Conservation (phyloP, 2,113 vertebrate genomes). For the Rhinogobius similis region DNA sequence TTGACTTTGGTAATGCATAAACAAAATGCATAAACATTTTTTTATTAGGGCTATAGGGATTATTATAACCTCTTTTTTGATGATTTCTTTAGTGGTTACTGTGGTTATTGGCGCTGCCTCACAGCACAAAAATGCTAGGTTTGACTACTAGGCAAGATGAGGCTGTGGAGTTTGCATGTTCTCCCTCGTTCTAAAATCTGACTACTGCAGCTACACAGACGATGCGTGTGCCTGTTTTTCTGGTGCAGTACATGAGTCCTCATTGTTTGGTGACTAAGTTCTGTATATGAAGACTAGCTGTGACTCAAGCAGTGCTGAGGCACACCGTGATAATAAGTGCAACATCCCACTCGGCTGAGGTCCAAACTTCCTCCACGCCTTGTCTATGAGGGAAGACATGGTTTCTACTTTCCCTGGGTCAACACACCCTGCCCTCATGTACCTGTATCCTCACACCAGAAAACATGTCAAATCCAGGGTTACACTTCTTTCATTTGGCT, state of each 20-base stretch:
- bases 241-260: constrained; percentile 7
- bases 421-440: background rate
- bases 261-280: constrained; percentile 8
- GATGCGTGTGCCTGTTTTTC: background rate
- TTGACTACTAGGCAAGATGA: too few relatives aligned
- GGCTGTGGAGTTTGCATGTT: too few relatives aligned
- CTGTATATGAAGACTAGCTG: constrained; percentile 20
- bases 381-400: constrained; percentile 17
- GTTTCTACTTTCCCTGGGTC: constrained; percentile 15
- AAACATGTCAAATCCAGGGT: too few relatives aligned
- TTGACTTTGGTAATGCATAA: background rate
- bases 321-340: constrained; percentile 53
- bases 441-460: too few relatives aligned
- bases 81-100: too few relatives aligned
- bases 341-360: constrained; percentile 40
- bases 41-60: too few relatives aligned
- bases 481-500: too few relatives aligned
- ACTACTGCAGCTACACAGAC: background rate
- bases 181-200: background rate
- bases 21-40: background rate
- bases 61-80: too few relatives aligned
- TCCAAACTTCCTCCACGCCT: constrained; percentile 31
- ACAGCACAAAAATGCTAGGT: too few relatives aligned
- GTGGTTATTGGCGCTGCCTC: too few relatives aligned
- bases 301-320: constrained; percentile 17